A percentile compares a stretch with the other conserved stretches of the same genome.
Evolutionary conservation across 2,113 vertebrate species (phyloP).

Genomic region (Nothobranchius kuhntae): DNA sequence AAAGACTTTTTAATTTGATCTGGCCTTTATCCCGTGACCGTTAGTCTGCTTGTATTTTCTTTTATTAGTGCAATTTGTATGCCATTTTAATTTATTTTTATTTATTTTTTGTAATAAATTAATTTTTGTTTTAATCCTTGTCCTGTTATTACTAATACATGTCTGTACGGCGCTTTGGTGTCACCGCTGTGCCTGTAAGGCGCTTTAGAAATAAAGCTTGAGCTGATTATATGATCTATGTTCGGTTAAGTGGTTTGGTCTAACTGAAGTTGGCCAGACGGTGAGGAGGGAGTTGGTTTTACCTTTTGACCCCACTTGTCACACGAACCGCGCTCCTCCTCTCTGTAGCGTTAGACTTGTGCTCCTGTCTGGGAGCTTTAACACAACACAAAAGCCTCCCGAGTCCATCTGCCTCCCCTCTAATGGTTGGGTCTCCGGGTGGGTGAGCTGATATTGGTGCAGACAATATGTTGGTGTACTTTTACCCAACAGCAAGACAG

Average conservation of each 20-base stretch:
- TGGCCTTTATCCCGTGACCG: no score
- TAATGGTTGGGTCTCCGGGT: constrained; percentile 2
- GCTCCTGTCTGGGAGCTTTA: constrained; percentile 4
- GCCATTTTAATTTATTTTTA: no score
- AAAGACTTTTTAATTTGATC: no score
- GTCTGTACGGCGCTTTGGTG: no score
- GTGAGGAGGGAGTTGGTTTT: not conserved
- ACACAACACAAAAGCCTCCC: constrained; percentile 7
- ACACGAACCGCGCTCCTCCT: not conserved
- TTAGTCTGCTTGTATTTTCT: no score
- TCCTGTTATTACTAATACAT: no score
- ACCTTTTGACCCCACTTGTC: constrained; percentile 11
- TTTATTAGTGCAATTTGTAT: no score
- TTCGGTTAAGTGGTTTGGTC: not conserved
- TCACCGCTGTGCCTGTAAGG: no score
- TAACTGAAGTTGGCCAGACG: not conserved
- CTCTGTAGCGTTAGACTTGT: not conserved
- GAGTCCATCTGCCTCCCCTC: constrained; percentile 5
- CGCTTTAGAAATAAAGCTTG: no score
- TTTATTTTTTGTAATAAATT: no score
- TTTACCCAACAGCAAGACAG: constrained; percentile 16
- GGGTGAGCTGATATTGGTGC: not conserved
- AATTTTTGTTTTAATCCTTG: no score
- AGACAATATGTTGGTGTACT: constrained; percentile 12
- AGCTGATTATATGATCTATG: not conserved